These are phyloP conservation scores for Lates japonicus DNA, from an alignment of 2,797 vertebrate genomes.

Conservation along the genomic window DNA sequence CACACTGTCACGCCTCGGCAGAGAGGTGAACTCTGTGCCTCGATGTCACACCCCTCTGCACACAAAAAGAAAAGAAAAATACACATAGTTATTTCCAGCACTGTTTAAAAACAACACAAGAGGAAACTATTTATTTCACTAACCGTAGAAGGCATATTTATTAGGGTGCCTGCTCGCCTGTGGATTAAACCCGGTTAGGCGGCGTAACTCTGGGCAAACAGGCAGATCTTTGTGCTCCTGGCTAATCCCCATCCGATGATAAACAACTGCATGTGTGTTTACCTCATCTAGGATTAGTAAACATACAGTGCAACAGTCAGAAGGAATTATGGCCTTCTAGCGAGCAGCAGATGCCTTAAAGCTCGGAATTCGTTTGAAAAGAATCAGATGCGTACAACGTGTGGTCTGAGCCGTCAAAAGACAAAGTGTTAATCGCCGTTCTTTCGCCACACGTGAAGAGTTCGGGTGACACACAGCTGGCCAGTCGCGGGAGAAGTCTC, in stretches of 20 bases:
- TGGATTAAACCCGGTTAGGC: slow-evolving; percentile 66
- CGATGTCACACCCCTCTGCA: slow-evolving; percentile 96
- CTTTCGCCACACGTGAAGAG: no score
- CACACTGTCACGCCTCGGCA: slow-evolving; percentile 96
- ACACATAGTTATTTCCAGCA: slow-evolving; percentile 18
- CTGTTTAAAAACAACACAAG: slow-evolving; percentile 26
- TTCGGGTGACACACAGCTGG: no score
- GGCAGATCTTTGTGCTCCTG: slow-evolving; percentile 63
- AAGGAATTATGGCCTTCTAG: not conserved
- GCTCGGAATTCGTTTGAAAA: not conserved
- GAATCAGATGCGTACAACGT: not conserved
- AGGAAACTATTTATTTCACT: slow-evolving; percentile 49
- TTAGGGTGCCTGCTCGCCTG: slow-evolving; percentile 47
- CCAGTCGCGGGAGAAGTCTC: not conserved
- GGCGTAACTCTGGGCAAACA: slow-evolving; percentile 63
- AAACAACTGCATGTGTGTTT: slow-evolving; percentile 72
- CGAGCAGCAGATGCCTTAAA: slow-evolving; percentile 3
- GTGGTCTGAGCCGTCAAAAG: not conserved
- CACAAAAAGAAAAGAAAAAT: slow-evolving; percentile 8
- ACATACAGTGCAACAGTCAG: slow-evolving; percentile 28
- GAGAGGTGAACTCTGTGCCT: slow-evolving; percentile 95
- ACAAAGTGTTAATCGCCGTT: not conserved
- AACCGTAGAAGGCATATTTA: slow-evolving; percentile 49
- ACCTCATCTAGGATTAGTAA: slow-evolving; percentile 59
- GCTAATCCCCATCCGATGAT: slow-evolving; percentile 72